Percentiles rank a stretch among this genome's conserved stretches.
These are phyloP conservation scores for Caenorhabditis sinica DNA, from an alignment of 2,888 invertebrate species.

Conservation along the genomic window DNA sequence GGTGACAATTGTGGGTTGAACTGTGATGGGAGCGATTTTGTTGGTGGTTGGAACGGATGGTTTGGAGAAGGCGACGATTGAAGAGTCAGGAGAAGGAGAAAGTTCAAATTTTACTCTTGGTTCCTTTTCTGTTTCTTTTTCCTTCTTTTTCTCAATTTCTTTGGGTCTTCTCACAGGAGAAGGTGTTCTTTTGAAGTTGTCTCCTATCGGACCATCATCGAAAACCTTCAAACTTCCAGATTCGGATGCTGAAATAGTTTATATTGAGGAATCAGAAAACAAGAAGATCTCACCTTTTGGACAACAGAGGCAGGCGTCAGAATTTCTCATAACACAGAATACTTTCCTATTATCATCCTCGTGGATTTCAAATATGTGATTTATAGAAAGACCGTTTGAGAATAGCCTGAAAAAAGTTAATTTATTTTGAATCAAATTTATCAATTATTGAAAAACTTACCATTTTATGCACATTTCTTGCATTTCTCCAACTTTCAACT, in stretches of 20 bases:
- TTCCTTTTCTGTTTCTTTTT: not conserved
- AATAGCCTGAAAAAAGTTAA: conserved; percentile 75
- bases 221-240: conserved; percentile 41
- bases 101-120: conserved; percentile 24
- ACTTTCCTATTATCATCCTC: conserved; percentile 58
- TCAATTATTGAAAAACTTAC: conserved; percentile 26
- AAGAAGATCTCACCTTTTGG: conserved; percentile 53
- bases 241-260: conserved; percentile 37
- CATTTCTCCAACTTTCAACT: conserved; percentile 54
- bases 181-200: conserved; percentile 45
- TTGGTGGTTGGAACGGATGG: conserved; percentile 5
- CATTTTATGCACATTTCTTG: conserved; percentile 72
- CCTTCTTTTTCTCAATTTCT: not conserved
- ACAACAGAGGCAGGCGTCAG: conserved; percentile 69
- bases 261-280: too few relatives aligned
- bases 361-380: conserved; percentile 72
- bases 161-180: conserved; percentile 33
- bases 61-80: not conserved
- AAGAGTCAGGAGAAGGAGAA: not conserved
- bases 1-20: conserved; percentile 54
- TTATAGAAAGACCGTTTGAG: conserved; percentile 71
- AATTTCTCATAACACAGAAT: conserved; percentile 68
- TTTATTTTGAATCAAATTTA: not conserved
- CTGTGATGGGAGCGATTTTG: conserved; percentile 54
- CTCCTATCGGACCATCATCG: conserved; percentile 50